These are phyloP conservation scores for Leucophenga varia DNA, from an alignment of 1,140 invertebrate species.

Conservation along the genomic window DNA sequence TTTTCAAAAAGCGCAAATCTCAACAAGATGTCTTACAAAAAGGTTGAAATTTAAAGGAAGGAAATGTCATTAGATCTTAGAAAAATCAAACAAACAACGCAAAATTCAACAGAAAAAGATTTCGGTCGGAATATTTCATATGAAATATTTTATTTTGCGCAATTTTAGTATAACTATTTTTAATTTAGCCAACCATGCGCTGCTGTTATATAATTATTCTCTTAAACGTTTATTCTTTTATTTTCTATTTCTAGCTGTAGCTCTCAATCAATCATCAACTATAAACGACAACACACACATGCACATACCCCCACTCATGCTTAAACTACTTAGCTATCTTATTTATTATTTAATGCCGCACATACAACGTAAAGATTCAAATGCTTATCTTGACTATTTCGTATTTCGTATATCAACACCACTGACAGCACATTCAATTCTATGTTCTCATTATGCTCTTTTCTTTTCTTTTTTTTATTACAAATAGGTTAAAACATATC, in stretches of 20 bases:
- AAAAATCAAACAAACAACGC: slow-evolving; percentile 1
- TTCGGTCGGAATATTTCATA: too few relatives aligned
- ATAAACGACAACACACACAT: slow-evolving; percentile 4
- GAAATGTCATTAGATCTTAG: slow-evolving; percentile 7
- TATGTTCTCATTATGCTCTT: too few relatives aligned
- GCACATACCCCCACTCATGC: not conserved
- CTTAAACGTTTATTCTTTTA: too few relatives aligned
- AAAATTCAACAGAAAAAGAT: slow-evolving; percentile 5
- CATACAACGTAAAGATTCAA: too few relatives aligned
- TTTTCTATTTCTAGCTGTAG: too few relatives aligned
- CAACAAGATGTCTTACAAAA: too few relatives aligned
- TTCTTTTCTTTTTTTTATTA: too few relatives aligned
- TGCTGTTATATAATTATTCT: slow-evolving; percentile 19
- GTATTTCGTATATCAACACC: too few relatives aligned
- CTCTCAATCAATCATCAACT: too few relatives aligned
- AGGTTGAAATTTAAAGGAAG: not conserved
- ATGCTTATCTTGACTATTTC: too few relatives aligned
- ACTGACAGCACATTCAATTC: too few relatives aligned
- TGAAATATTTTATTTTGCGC: slow-evolving; percentile 7
- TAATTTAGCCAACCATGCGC: slow-evolving; percentile 27
- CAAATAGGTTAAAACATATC: too few relatives aligned
- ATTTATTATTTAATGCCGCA: not conserved
- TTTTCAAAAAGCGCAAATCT: not conserved
- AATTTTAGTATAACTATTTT: slow-evolving; percentile 33
- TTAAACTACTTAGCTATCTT: not conserved